These are phyloP conservation scores for Apis mellifera DNA, from an alignment of 1,140 invertebrate species.

Conservation along the genomic window DNA sequence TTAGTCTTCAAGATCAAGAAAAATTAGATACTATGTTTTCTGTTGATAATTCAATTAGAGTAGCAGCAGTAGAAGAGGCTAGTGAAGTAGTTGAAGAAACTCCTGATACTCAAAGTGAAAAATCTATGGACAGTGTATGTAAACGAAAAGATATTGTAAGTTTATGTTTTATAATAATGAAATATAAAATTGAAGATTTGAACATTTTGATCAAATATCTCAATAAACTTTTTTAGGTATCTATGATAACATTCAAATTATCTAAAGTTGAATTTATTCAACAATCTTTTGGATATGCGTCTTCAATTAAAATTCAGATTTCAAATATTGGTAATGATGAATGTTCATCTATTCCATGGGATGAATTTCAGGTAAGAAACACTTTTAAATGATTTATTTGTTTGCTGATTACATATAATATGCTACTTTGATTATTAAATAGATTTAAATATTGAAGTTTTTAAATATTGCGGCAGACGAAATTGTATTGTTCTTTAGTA, in stretches of 20 bases:
- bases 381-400: conserved; percentile 7
- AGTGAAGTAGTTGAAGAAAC: conserved; percentile 92
- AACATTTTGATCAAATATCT: not conserved
- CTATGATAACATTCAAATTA: conserved; percentile 90
- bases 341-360: conserved; percentile 93
- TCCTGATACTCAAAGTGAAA: conserved; percentile 88
- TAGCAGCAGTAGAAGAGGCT: conserved; percentile 88
- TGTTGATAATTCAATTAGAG: conserved; percentile 77
- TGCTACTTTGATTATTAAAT: conserved; percentile 36
- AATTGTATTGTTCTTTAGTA: conserved; percentile 43
- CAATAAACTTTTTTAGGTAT: conserved; percentile 83
- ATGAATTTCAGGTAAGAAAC: conserved; percentile 93
- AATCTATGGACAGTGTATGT: conserved; percentile 89
- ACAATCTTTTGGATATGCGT: conserved; percentile 88
- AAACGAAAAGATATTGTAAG: conserved; percentile 89
- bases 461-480: conserved; percentile 38
- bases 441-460: conserved; percentile 43
- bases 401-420: conserved; percentile 47
- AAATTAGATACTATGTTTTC: conserved; percentile 84
- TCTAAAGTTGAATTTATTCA: conserved; percentile 92
- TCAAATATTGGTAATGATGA: conserved; percentile 90
- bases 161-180: conserved; percentile 33
- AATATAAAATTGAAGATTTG: conserved; percentile 2
- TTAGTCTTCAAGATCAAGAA: conserved; percentile 84
- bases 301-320: conserved; percentile 88